A percentile compares a stretch with the other conserved stretches of the same genome.
phyloP scores from a whole-genome alignment of 2,797 vertebrate genomes.

The Siniperca scherzeri region DNA sequence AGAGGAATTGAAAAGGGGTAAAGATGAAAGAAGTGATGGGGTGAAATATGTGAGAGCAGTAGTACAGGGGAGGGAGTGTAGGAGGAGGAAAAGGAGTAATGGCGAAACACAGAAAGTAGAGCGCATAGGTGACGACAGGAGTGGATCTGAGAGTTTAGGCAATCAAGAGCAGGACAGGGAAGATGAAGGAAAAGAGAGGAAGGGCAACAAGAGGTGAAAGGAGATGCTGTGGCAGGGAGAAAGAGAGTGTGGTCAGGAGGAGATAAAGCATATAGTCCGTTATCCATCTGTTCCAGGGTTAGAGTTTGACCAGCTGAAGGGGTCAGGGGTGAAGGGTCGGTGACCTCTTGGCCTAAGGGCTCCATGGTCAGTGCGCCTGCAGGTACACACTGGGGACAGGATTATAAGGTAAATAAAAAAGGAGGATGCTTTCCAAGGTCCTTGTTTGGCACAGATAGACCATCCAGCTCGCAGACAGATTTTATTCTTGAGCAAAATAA shows the following conservation, averaged over 20 bases:
- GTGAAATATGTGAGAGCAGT: constrained; percentile 24
- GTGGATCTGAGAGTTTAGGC: constrained; percentile 53
- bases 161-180: constrained; percentile 49
- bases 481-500: neutral
- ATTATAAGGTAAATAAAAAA: constrained; percentile 59
- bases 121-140: constrained; percentile 28
- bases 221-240: constrained; percentile 58
- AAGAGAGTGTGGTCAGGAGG: constrained; percentile 71
- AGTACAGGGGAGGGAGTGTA: constrained; percentile 29
- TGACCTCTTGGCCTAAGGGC: constrained; percentile 61
- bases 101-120: constrained; percentile 43
- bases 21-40: constrained; percentile 31
- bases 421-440: constrained; percentile 13
- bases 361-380: constrained; percentile 64
- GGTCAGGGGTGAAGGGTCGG: constrained; percentile 77
- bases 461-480: neutral
- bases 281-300: constrained; percentile 85
- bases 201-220: constrained; percentile 67
- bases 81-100: constrained; percentile 20
- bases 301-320: constrained; percentile 81
- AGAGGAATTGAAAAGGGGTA: constrained; percentile 14
- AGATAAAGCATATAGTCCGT: constrained; percentile 78
- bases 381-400: constrained; percentile 59
- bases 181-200: constrained; percentile 51
- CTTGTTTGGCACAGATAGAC: constrained; percentile 30